These are phyloP conservation scores for Syngnathoides biaculeatus DNA, from an alignment of 2,113 vertebrate genomes.

Conservation along the genomic window DNA sequence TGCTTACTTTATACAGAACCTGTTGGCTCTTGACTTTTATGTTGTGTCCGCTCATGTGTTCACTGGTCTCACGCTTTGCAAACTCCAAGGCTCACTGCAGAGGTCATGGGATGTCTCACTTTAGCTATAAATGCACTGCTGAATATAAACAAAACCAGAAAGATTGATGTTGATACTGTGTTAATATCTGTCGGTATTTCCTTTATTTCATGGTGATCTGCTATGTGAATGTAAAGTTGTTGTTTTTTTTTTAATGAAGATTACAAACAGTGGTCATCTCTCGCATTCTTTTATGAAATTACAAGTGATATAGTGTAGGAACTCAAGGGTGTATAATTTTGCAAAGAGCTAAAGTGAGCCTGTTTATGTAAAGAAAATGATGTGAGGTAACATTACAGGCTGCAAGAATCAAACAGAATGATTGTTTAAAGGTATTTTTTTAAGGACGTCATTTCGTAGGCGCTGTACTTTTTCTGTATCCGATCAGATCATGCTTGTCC, in stretches of 20 bases:
- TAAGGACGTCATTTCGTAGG: conserved; percentile 9
- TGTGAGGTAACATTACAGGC: no score
- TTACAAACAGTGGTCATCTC: conserved; percentile 11
- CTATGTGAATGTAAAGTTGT: conserved; percentile 51
- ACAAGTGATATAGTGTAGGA: not conserved
- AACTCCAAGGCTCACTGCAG: not conserved
- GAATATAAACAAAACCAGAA: conserved; percentile 39
- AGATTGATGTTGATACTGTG: conserved; percentile 10
- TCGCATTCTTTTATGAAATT: not conserved
- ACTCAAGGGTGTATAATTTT: no score
- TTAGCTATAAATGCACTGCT: conserved; percentile 9
- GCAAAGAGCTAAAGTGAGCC: no score
- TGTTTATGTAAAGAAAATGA: no score
- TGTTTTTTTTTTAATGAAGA: conserved; percentile 14
- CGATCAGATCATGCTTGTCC: conserved; percentile 16
- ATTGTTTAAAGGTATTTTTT: no score
- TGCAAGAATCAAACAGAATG: no score
- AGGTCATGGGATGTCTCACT: conserved; percentile 8
- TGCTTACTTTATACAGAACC: conserved; percentile 13
- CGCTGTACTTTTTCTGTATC: conserved; percentile 14
- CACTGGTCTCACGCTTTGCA: conserved; percentile 14
- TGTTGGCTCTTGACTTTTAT: conserved; percentile 28
- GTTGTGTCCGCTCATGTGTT: conserved; percentile 22
- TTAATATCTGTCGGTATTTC: conserved; percentile 24
- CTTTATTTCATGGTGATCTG: conserved; percentile 37